Percentiles rank a stretch among this genome's conserved stretches.
These are phyloP conservation scores for Nothura maculosa DNA, from an alignment of 2,797 vertebrate genomes.

Conservation along the genomic window DNA sequence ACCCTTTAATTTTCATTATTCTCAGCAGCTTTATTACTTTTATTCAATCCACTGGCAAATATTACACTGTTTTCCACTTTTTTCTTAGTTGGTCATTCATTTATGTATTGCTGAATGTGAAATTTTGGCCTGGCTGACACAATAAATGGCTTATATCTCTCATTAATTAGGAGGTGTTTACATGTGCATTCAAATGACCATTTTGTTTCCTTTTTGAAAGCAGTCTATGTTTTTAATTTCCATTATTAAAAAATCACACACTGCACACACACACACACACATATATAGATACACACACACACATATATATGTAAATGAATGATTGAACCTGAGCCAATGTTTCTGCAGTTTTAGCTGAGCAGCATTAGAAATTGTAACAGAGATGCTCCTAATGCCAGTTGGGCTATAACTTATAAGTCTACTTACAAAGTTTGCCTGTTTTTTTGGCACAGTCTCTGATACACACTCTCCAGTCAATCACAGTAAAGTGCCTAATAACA, in stretches of 20 bases:
- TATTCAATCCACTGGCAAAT: not conserved
- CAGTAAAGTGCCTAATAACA: constrained; percentile 77
- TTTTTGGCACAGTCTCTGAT: constrained; percentile 73
- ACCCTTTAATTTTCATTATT: not conserved
- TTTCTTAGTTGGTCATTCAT: not conserved
- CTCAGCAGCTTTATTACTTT: fast-evolving
- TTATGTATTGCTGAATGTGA: not conserved
- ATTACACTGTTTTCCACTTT: not conserved
- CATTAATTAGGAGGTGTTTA: not conserved
- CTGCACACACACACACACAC: not conserved
- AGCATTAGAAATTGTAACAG: constrained; percentile 30
- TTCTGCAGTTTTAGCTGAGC: constrained; percentile 10
- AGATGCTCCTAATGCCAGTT: constrained; percentile 56
- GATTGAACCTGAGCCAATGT: not conserved
- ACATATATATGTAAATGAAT: not conserved
- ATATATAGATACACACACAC: no score
- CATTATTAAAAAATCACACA: not conserved
- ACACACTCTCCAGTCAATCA: constrained; percentile 83
- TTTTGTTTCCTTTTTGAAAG: constrained; percentile 4
- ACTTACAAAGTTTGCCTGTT: constrained; percentile 58
- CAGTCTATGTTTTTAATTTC: not conserved
- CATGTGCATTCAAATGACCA: not conserved
- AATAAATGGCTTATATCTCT: not conserved
- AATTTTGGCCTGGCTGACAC: not conserved
- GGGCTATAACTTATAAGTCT: constrained; percentile 47